Percentiles rank a stretch among this genome's conserved stretches.
Evolutionary conservation across 2,888 invertebrate species (phyloP).

Genomic region (Cyaniris semiargus): DNA sequence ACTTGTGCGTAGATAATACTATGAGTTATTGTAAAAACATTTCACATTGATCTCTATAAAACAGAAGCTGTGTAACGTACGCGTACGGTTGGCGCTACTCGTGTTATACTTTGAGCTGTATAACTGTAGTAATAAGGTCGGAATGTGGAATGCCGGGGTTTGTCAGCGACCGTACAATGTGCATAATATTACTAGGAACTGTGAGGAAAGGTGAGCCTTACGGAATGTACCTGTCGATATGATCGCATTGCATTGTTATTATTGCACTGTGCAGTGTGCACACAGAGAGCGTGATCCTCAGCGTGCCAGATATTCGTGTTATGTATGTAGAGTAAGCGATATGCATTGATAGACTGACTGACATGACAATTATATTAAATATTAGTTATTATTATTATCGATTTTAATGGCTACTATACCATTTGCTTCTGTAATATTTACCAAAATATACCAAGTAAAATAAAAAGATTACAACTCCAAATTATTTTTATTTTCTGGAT

Average conservation of each 20-base stretch:
- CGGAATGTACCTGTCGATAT: background rate
- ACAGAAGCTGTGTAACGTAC: background rate
- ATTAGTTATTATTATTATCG: too few species aligned
- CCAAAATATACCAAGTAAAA: too few species aligned
- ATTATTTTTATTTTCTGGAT: too few species aligned
- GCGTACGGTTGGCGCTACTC: background rate
- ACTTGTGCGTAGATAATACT: background rate
- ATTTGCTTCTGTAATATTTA: too few species aligned
- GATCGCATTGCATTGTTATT: background rate
- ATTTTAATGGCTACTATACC: too few species aligned
- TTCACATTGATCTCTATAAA: background rate
- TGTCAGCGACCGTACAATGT: background rate
- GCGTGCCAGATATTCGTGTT: background rate
- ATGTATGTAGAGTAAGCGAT: background rate
- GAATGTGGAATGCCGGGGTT: background rate
- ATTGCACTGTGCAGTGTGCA: background rate
- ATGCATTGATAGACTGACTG: background rate
- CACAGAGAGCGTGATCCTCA: background rate
- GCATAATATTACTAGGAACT: background rate
- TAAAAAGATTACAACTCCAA: too few species aligned
- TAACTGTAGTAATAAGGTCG: background rate
- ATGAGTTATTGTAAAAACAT: background rate
- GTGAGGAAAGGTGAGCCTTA: background rate
- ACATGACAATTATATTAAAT: too few species aligned
- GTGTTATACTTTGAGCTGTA: background rate